Evolutionary conservation across 2,888 invertebrate species (phyloP).

Genomic region (Agrotis ipsilon): DNA sequence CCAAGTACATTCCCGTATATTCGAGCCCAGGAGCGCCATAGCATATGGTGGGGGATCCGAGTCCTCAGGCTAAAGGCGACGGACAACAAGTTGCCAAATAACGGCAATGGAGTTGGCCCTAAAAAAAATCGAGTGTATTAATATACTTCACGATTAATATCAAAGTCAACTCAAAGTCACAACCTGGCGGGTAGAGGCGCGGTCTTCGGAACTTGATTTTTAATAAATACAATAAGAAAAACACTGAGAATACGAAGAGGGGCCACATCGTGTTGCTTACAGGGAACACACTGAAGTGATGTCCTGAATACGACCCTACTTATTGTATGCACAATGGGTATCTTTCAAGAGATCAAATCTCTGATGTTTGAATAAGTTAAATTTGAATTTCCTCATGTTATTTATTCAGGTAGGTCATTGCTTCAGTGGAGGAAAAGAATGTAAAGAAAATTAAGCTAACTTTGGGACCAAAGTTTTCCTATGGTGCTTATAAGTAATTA

Average conservation of each 20-base stretch:
- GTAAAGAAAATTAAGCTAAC: too few species aligned
- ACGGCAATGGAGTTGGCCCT: slow-evolving; percentile 82
- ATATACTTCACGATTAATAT: background rate
- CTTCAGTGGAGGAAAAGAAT: too few species aligned
- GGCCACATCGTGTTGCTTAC: slow-evolving; percentile 66
- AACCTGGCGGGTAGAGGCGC: slow-evolving; percentile 73
- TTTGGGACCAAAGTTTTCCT: too few species aligned
- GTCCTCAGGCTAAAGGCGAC: slow-evolving; percentile 77
- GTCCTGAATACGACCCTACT: slow-evolving; percentile 40
- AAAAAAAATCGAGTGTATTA: slow-evolving; percentile 53
- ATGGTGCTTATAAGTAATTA: too few species aligned
- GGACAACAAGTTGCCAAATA: slow-evolving; percentile 83
- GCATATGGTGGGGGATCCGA: slow-evolving; percentile 88
- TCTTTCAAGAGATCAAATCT: slow-evolving; percentile 59
- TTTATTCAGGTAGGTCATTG: slow-evolving; percentile 5
- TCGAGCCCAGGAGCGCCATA: slow-evolving; percentile 91
- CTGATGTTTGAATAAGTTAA: slow-evolving; percentile 36
- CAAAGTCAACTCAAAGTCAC: slow-evolving; percentile 1
- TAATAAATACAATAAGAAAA: slow-evolving; percentile 61
- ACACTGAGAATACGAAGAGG: slow-evolving; percentile 54
- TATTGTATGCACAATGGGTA: slow-evolving; percentile 37
- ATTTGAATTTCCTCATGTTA: slow-evolving; percentile 24
- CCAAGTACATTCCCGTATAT: slow-evolving; percentile 93
- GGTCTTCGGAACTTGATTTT: slow-evolving; percentile 55
- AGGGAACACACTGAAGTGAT: slow-evolving; percentile 44